Base-by-base conservation (phyloP, 1,140 invertebrate genomes). In the Chironomus striatipennis region DNA sequence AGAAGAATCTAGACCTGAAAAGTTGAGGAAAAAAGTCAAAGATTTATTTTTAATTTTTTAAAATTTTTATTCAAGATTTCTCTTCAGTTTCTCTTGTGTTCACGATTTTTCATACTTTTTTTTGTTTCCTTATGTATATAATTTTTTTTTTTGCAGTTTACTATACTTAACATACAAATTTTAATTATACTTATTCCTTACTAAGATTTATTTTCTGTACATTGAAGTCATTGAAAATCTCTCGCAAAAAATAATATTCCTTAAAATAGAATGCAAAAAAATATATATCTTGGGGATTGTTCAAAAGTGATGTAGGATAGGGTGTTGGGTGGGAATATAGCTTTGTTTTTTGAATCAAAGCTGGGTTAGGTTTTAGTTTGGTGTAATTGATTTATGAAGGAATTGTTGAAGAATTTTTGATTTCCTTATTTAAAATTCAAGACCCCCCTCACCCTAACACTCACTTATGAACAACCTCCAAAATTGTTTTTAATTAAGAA, bases 51-150 rank as follows among this genome's bases (percentile, higher is more conserved):
- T 34, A 34, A 34, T 70, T 20, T 70, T 70, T 70, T 70, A 18
- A 70, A 20, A 70, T 70, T 70, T 70, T 70, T 70, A 70, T 70
- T 70, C 18, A 15, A 70, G 65, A 70, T 70, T 70, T 70, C 20
- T 70, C 18, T 70, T 70, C 20, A 18, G 20, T 70, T 70, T 57
- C n/a, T 70, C 8, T 70, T 70, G 65, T 70, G 7, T 70, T 18
- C 65, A 70, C 65, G 65, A 70, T 20, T 70, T 70, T 70, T 70
- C 65, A 70, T 70, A 70, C n/a, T 70, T 70, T 70, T 67, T 21
- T 70, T 3, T 34, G 24, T 34, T 70, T n/a, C 12, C 47, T 57
- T 70, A 70, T 18, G 18, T 70, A 70, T 20, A 20, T 70, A 70
- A 70, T 70, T 21, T 67, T 10, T 17, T n/a, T 67, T 67, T 65